Evolutionary conservation across 2,888 invertebrate species (phyloP), one percentile per base, ranked within the genome.

Genomic region (Cosmorhoe ocellata): DNA sequence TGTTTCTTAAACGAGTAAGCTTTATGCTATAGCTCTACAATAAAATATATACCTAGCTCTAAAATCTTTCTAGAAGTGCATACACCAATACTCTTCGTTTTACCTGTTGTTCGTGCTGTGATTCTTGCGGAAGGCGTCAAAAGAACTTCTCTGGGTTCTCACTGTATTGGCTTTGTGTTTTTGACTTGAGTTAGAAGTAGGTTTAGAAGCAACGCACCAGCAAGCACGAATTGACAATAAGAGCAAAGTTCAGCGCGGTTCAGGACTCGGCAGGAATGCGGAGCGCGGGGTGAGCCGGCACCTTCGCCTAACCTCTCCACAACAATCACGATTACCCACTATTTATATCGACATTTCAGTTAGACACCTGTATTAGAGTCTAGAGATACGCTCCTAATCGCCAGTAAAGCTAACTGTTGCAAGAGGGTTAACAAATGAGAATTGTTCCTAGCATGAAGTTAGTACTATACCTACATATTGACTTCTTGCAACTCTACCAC

Each of bases 141-240:
- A 24, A 6, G n/a, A n/a, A n/a, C n/a, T 6, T 24, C 7, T 3
- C 2, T 22, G 10, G 4, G 12, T 27, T 44, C 18, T 30, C 7
- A 10, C 18, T 11, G 8, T 3, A 18, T 10, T 36, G 9, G 33
- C 2, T 24, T 34, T 28, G 39, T 40, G 12, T 46, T 34, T 36
- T 31, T 10, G 30, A 32, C n/a, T 26, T 31, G 40, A 41, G 41
- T 33, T 47, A 24, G 36, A 48, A 34, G n/a, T 40, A 14, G 32
- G 32, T 31, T 76, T 78, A 74, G 67, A 69, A 77, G 72, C 71
- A 76, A 84, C 83, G 81, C 83, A 85, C 78, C 72, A 74, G 68
- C 76, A 76, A 83, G 84, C 85, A 88, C 87, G 86, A 87, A 82
- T 84, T 84, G 86, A 86, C 88, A 89, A 87, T 88, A 86, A 89